Conservation (phyloP, 1,140 invertebrate genomes). For the Sinonovacula constricta region DNA sequence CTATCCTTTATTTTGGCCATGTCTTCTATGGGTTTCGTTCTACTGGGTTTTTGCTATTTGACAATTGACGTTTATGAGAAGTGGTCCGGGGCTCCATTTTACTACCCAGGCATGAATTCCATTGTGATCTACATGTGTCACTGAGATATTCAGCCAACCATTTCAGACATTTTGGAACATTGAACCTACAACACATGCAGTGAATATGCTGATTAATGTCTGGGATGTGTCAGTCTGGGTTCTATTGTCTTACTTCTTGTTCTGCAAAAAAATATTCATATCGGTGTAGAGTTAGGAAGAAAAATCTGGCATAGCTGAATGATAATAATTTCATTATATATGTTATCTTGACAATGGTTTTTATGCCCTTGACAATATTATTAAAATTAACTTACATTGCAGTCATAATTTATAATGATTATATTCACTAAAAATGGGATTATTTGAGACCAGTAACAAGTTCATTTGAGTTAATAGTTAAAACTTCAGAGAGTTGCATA, state of each 20-base stretch:
- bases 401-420: no score
- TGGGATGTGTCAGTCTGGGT: slow-evolving; percentile 91
- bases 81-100: slow-evolving; percentile 91
- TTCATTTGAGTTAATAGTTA: no score
- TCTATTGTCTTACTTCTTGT: slow-evolving; percentile 85
- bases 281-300: no score
- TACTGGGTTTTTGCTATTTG: slow-evolving; percentile 87
- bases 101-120: slow-evolving; percentile 90
- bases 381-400: no score
- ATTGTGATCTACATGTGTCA: slow-evolving; percentile 92
- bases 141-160: slow-evolving; percentile 85
- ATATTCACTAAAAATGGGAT: no score
- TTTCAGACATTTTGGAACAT: slow-evolving; percentile 87
- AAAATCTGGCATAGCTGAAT: no score
- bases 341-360: no score
- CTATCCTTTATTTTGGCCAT: slow-evolving; percentile 90
- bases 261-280: slow-evolving; percentile 85
- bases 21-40: slow-evolving; percentile 83
- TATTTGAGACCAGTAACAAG: no score
- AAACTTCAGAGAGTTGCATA: no score
- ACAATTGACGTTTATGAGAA: slow-evolving; percentile 86
- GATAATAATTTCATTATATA: no score
- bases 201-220: slow-evolving; percentile 85
- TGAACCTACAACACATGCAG: slow-evolving; percentile 82
- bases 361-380: no score